phyloP scores from a whole-genome alignment of 2,888 invertebrate species.

The Julus scandinavius region DNA sequence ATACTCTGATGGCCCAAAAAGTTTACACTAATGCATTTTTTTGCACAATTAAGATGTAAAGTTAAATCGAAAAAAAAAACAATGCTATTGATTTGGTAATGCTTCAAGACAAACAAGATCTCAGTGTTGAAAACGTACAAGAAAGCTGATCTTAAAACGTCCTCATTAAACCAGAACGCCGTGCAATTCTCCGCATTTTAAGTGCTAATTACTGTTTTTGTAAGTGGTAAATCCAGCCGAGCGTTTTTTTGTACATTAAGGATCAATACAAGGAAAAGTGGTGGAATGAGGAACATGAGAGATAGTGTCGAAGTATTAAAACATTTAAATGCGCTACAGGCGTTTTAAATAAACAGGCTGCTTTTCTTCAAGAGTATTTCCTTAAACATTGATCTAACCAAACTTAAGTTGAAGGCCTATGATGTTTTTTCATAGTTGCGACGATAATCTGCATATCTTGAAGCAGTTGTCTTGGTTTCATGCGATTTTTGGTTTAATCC shows the following conservation, averaged over 20 bases:
- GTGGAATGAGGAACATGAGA: not conserved
- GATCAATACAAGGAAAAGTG: not conserved
- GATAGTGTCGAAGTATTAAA: not conserved
- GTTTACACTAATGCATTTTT: not conserved
- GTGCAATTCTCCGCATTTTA: not conserved
- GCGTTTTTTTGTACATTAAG: constrained; percentile 7
- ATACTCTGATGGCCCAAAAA: not conserved
- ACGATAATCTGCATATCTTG: no score
- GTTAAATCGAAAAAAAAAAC: not conserved
- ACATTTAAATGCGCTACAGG: not conserved
- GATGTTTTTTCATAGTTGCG: no score
- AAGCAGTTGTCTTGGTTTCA: no score
- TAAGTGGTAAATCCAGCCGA: not conserved
- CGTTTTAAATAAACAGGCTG: not conserved
- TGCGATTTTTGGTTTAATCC: no score
- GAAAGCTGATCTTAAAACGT: not conserved
- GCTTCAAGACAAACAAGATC: not conserved
- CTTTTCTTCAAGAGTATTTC: not conserved
- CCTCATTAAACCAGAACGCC: not conserved
- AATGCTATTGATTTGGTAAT: not conserved
- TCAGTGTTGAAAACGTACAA: not conserved
- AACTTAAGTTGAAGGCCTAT: no score
- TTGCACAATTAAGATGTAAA: not conserved
- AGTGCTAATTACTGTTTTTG: constrained; percentile 33
- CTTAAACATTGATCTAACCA: no score